These are phyloP conservation scores for fruit fly (Drosophila melanogaster) DNA, from an alignment of 1,140 invertebrate genomes.

Conservation along the genomic window DNA sequence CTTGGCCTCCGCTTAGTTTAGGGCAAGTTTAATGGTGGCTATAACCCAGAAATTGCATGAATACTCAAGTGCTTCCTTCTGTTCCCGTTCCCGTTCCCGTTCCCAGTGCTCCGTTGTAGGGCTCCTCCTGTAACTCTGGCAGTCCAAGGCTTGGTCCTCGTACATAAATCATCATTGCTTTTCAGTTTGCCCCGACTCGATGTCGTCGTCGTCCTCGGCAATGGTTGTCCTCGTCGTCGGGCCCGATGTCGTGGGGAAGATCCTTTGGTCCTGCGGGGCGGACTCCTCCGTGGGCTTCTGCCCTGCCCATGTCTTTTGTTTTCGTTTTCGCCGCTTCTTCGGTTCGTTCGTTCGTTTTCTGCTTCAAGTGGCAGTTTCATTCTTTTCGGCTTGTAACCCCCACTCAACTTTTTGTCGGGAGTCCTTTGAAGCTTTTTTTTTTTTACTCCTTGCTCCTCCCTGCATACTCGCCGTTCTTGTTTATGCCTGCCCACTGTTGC, in stretches of 20 bases:
- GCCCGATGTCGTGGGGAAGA: conserved; percentile 5
- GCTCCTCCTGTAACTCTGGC: conserved; percentile 14
- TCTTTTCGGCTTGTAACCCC: conserved; percentile 49
- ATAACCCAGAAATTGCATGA: conserved; percentile 81
- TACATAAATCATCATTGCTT: conserved; percentile 82
- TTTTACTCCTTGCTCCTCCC: neutral
- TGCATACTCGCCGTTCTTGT: neutral
- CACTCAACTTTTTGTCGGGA: conserved; percentile 6
- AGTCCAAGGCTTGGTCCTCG: conserved; percentile 68
- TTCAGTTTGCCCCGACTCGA: conserved; percentile 60
- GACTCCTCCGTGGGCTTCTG: conserved; percentile 17
- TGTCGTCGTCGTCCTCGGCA: conserved; percentile 34
- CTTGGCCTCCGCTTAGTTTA: conserved; percentile 55
- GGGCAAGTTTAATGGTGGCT: conserved; percentile 77
- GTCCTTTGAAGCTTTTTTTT: conserved; percentile 49
- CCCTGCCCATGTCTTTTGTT: conserved; percentile 63
- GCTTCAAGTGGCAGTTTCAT: conserved; percentile 76
- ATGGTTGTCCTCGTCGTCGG: conserved; percentile 50
- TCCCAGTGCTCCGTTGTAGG: neutral
- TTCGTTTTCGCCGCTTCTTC: conserved; percentile 32
- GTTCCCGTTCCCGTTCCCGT: conserved; percentile 1
- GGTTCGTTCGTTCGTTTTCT: conserved; percentile 49
- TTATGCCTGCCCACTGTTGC: conserved; percentile 22
- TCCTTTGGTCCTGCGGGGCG: conserved; percentile 37
- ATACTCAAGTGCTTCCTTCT: conserved; percentile 69